Conservation (phyloP, 2,797 vertebrate species). For the Channa striata region DNA sequence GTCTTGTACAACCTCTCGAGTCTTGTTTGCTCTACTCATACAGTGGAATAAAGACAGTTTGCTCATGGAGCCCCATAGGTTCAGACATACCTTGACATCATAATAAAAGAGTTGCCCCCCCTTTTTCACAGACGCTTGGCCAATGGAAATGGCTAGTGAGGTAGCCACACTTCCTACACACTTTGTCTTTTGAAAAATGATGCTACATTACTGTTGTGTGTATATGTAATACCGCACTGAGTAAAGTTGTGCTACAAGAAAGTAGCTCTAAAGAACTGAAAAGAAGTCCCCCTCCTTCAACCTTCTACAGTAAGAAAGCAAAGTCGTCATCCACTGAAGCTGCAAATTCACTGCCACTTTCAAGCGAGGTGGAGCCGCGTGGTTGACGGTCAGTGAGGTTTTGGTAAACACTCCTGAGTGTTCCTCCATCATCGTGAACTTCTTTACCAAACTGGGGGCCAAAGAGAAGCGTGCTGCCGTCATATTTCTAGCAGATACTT, state of each 20-base stretch:
- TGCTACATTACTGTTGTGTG: constrained; percentile 74
- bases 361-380: constrained; percentile 31
- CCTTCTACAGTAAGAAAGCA: constrained; percentile 43
- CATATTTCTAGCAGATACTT: constrained; percentile 88
- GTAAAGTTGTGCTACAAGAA: constrained; percentile 67
- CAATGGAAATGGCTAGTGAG: constrained; percentile 62
- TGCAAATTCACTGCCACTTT: constrained; percentile 44
- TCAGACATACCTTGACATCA: constrained; percentile 54
- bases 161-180: constrained; percentile 65
- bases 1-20: constrained; percentile 20
- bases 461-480: constrained; percentile 51
- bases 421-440: constrained; percentile 54
- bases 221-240: constrained; percentile 49
- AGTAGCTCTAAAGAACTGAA: constrained; percentile 58
- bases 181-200: constrained; percentile 34
- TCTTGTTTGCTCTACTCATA: constrained; percentile 48
- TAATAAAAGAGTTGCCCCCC: constrained; percentile 34
- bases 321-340: constrained; percentile 48
- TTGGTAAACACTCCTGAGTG: constrained; percentile 72
- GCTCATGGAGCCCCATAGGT: constrained; percentile 38
- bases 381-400: constrained; percentile 66
- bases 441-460: constrained; percentile 36
- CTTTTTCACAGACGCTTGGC: constrained; percentile 36
- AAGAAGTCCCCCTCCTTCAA: constrained; percentile 38
- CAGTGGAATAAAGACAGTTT: constrained; percentile 46